Evolutionary conservation across 1,140 invertebrate genomes (phyloP), one percentile per base, ranked within the genome.

Genomic region (Ceratosolen fusciceps): DNA sequence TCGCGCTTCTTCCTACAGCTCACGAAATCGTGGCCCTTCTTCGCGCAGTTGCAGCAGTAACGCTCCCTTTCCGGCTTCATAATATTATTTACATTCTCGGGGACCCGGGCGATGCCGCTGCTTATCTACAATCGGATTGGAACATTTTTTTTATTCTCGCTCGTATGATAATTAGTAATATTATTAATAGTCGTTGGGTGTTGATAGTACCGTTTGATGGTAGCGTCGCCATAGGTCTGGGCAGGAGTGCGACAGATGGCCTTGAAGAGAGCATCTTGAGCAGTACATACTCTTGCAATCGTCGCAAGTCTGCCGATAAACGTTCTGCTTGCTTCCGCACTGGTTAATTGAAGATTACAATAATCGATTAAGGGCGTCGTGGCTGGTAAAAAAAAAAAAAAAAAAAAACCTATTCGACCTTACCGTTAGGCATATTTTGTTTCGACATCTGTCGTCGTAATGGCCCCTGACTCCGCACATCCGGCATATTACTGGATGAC

Each of bases 171-270:
- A 68, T 52, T 71, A n/a, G 19, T 34, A 54, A 54, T 34, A 80
- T 73, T 47, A 47, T 54, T 10, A 80, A 37, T 26, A 56, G 0
- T 29, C n/a, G n/a, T n/a, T n/a, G n/a, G n/a, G n/a, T n/a, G n/a
- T n/a, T n/a, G n/a, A n/a, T n/a, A n/a, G 91, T 90, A 94, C 93
- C 68, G 93, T 94, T 68, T 92, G 91, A 83, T 94, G 93, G 87
- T 93, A 94, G 54, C 92, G 89, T 67, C 94, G 91, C 94, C 94
- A 94, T 52, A 93, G 87, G 86, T 94, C 93, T 1, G 94, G 94
- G 84, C 94, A 95, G 82, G 90, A 85, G 1, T 89, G 87, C n/a
- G 84, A 81, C 9, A 86, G 86, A 83, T 95, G 94, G 3, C 94
- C 94, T 34, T 82, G 75, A 80, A 92, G 90, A 77, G 90, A 91